Base-by-base conservation (phyloP, 2,888 invertebrate species). In the Hypselothyrea guttata region DNA sequence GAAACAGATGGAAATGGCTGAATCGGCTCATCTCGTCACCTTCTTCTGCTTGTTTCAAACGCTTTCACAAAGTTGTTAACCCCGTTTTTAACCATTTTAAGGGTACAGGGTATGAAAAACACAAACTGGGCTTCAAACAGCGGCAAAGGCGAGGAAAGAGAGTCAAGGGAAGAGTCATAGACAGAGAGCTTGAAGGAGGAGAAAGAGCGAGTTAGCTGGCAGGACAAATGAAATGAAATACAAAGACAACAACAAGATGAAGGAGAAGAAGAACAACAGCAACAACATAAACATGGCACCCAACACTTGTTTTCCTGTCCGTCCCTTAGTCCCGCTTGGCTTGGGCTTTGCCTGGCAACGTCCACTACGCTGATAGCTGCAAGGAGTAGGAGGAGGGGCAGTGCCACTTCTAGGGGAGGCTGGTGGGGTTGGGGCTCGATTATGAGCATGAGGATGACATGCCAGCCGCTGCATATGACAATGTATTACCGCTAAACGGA, bases 221-320 rank as follows among this genome's bases (percentile, higher is more conserved):
- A 49, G 46, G 57, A 37, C 49, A 57, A 68, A 71, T 59, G 57
- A 78, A 65, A 82, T 66, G 75, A 84, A 74, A 74, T 65, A 78
- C 74, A 84, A 67, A 69, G 69, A 38, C 48, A 71, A 52, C 41
- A 63, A 5, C 48, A 53, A 11, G 41, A 60, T n/a, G n/a, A n/a
- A n/a, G n/a, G n/a, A 9, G 42, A 59, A 37, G 40, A 59, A 18
- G 30, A 48, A 28, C 35, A 54, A 16, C 22, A 60, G 11, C 8
- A 40, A 46, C 37, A 62, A 44, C 64, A 84, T 59, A 75, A 84
- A 78, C 83, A 78, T 78, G 84, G 84, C 78, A 84, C 41, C 69
- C 83, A 78, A 82, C 78, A 84, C 84, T 84, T 78, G 78, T 73
- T 67, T 60, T 49, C 55, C 22, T 56, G 75, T 84, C 78, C 82